These are phyloP conservation scores for Macroteleia sp. DNA, from an alignment of 2,888 invertebrate genomes.

Conservation along the genomic window DNA sequence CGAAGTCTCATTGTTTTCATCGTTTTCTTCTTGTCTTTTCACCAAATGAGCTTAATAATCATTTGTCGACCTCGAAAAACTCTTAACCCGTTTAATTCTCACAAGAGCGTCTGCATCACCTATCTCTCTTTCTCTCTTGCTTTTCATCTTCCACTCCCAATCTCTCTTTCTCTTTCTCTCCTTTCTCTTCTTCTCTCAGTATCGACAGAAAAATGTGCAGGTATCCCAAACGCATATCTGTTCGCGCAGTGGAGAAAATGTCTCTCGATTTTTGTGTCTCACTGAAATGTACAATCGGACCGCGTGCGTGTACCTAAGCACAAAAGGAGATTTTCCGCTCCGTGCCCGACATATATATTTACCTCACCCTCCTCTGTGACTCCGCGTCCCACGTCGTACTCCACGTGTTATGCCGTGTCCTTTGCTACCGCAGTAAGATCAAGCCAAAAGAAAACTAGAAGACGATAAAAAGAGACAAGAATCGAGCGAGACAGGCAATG, in stretches of 20 bases:
- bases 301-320: constrained; percentile 26
- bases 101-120: constrained; percentile 8
- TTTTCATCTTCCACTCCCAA: too few species aligned
- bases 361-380: too few species aligned
- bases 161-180: too few species aligned
- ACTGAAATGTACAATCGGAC: constrained; percentile 28
- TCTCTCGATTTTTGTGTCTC: constrained; percentile 49
- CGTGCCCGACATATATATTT: too few species aligned
- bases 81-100: constrained; percentile 23
- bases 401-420: constrained; percentile 26
- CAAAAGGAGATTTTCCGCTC: constrained; percentile 54
- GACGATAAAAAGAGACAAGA: not conserved
- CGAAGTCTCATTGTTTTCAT: too few species aligned
- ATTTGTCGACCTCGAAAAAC: constrained; percentile 32
- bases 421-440: too few species aligned
- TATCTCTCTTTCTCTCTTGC: too few species aligned
- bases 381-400: too few species aligned
- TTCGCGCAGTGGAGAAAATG: constrained; percentile 46
- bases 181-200: too few species aligned
- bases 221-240: constrained; percentile 56
- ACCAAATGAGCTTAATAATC: too few species aligned
- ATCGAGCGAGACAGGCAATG: constrained; percentile 42
- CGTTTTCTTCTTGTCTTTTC: too few species aligned
- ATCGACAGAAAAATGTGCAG: constrained; percentile 33
- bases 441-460: constrained; percentile 27